These are phyloP conservation scores for Empidonax alnorum DNA, from an alignment of 2,113 vertebrate species.

Conservation along the genomic window DNA sequence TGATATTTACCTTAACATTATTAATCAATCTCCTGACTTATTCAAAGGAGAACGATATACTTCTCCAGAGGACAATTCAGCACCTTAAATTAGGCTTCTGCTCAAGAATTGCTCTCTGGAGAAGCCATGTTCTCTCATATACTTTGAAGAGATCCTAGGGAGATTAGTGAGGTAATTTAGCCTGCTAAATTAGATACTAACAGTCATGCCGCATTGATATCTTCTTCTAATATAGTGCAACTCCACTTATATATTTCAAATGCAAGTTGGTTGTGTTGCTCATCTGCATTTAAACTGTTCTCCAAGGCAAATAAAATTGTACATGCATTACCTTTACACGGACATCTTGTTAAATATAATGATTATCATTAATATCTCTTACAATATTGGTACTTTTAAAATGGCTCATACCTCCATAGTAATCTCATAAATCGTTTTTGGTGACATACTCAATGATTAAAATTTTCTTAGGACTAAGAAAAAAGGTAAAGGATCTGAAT, in stretches of 20 bases:
- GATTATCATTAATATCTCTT: background rate
- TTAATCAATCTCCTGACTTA: background rate
- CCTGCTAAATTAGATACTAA: constrained; percentile 29
- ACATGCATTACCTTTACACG: background rate
- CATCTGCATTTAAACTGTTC: constrained; percentile 33
- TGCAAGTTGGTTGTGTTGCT: background rate
- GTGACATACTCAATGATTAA: background rate
- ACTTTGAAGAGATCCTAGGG: constrained; percentile 16
- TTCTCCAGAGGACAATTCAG: constrained; percentile 17
- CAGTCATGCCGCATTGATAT: background rate
- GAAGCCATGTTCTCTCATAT: background rate
- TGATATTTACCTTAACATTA: background rate
- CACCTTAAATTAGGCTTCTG: constrained; percentile 10
- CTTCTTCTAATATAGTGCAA: background rate
- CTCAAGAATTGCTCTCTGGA: constrained; percentile 32
- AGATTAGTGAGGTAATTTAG: constrained; percentile 45
- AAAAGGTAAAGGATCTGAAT: background rate
- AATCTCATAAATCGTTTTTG: background rate
- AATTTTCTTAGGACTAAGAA: background rate
- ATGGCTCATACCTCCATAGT: background rate
- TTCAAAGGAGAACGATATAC: constrained; percentile 9
- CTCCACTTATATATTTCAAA: constrained; percentile 16
- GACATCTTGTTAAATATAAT: constrained; percentile 7
- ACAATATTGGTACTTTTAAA: background rate
- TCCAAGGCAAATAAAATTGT: constrained; percentile 21